Conservation (phyloP, 2,113 vertebrate genomes). For the Corynorhinus townsendii region DNA sequence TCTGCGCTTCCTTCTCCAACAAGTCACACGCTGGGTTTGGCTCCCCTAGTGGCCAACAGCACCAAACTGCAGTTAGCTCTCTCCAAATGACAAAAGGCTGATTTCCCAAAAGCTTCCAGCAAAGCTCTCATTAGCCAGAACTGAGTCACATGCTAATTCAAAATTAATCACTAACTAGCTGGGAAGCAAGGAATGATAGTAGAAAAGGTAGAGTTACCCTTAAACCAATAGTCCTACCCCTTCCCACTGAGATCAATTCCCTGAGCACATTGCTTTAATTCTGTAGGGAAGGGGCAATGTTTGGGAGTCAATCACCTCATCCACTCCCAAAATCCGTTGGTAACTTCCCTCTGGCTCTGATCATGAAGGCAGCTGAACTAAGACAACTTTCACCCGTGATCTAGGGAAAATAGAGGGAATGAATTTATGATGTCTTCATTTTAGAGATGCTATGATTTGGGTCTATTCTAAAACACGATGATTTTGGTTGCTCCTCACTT, state of each 20-base stretch:
- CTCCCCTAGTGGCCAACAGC: not conserved
- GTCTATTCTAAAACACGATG: not conserved
- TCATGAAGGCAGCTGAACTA: not conserved
- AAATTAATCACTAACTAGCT: not conserved
- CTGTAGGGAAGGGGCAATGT: not conserved
- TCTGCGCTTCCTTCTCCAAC: not conserved
- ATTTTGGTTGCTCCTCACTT: not conserved
- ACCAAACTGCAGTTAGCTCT: not conserved
- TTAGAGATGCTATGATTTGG: not conserved
- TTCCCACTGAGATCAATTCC: not conserved
- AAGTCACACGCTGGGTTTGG: not conserved
- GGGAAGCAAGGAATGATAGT: not conserved
- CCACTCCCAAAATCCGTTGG: not conserved
- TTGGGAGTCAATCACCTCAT: too few species aligned
- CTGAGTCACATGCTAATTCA: not conserved
- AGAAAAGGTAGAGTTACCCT: not conserved
- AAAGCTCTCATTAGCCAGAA: not conserved
- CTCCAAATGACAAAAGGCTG: not conserved
- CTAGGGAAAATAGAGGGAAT: not conserved
- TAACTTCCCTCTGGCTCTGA: not conserved
- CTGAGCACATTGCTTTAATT: not conserved
- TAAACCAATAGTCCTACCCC: not conserved
- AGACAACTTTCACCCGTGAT: not conserved
- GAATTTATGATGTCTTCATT: not conserved
- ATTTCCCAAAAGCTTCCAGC: not conserved